Evolutionary conservation across 2,113 vertebrate species (phyloP).

Genomic region (pig (Sus scrofa)): T2T-Sscrofa CM000829.6:54166501-54167000

Average conservation of each 20-base stretch:
- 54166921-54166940: background rate
- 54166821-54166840: background rate
- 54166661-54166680: background rate
- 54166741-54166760: background rate
- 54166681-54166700: background rate
- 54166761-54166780: background rate
- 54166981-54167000: background rate
- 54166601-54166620: constrained; percentile 1
- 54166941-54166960: background rate
- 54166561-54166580: background rate
- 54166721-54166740: background rate
- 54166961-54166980: constrained; percentile 48
- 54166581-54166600: background rate
- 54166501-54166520: background rate
- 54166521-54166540: background rate
- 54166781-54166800: background rate
- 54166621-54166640: constrained; percentile 27
- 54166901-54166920: background rate
- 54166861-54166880: background rate
- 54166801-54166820: background rate
- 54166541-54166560: background rate
- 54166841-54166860: background rate
- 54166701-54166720: background rate
- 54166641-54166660: background rate
- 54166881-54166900: background rate